A percentile compares a stretch with the other conserved stretches of the same genome.
Evolutionary conservation across 2,113 vertebrate genomes (phyloP).

Genomic region (Apteryx mantelli): DNA sequence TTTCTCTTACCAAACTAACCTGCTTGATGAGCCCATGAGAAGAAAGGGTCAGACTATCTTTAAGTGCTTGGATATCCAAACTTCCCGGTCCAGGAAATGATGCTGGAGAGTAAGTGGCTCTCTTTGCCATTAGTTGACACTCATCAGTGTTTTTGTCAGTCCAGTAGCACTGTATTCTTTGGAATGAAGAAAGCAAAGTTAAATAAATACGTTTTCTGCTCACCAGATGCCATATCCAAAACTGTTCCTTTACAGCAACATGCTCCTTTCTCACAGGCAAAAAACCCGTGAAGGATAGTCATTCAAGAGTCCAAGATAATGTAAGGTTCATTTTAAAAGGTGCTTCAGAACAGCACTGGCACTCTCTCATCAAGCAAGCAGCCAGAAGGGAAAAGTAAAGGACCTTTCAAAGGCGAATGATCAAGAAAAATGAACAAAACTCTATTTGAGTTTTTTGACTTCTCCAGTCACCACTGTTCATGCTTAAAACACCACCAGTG

Average conservation of each 20-base stretch:
- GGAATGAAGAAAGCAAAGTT: neutral
- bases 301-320: neutral
- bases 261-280: neutral
- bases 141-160: neutral
- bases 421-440: neutral
- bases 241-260: neutral
- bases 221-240: neutral
- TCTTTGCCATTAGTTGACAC: neutral
- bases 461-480: neutral
- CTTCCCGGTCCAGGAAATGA: neutral
- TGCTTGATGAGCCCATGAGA: neutral
- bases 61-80: neutral
- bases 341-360: neutral
- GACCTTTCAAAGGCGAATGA: neutral
- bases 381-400: neutral
- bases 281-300: neutral
- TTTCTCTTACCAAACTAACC: neutral
- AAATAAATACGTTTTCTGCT: neutral
- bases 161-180: neutral
- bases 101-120: rapidly evolving
- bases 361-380: neutral
- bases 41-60: neutral
- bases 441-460: neutral
- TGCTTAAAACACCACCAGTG: neutral
- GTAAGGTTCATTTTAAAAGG: neutral